Percentiles rank a stretch among this genome's conserved stretches.
These are phyloP conservation scores for Zosterops hypoxanthus DNA, from an alignment of 2,113 vertebrate species.

Conservation along the genomic window DNA sequence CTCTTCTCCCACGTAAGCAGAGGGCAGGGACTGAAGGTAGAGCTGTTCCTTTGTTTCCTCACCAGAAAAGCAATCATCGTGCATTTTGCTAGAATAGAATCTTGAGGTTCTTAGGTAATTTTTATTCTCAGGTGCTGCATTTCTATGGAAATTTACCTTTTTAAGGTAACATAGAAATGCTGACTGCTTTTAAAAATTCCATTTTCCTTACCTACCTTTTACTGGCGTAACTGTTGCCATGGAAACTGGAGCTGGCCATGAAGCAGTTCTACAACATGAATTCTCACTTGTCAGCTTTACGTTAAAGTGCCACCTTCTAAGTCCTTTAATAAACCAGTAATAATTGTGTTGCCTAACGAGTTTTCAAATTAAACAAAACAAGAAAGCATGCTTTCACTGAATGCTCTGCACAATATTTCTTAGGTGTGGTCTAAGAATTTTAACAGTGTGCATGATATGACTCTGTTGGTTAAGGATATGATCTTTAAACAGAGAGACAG, in stretches of 20 bases:
- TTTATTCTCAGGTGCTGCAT: not conserved
- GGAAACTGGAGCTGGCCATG: constrained; percentile 42
- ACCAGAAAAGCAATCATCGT: not conserved
- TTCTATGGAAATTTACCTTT: not conserved
- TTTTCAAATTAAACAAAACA: constrained; percentile 41
- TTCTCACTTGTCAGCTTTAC: constrained; percentile 25
- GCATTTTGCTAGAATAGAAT: not conserved
- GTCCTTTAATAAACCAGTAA: constrained; percentile 15
- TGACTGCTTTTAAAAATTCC: constrained; percentile 25
- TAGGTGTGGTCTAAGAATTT: constrained; percentile 53
- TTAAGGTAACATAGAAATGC: not conserved
- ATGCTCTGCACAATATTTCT: constrained; percentile 20
- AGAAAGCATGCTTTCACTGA: not conserved
- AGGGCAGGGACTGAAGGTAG: not conserved
- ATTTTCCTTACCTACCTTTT: constrained; percentile 32
- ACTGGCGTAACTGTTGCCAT: constrained; percentile 45
- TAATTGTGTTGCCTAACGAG: not conserved
- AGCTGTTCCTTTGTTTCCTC: not conserved
- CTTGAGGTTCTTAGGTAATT: not conserved
- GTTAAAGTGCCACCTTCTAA: not conserved
- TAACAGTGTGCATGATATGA: constrained; percentile 44
- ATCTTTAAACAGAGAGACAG: constrained; percentile 67
- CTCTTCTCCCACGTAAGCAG: not conserved
- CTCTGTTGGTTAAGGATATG: constrained; percentile 42
- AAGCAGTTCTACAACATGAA: constrained; percentile 11